Percentiles rank a stretch among this genome's conserved stretches.
phyloP scores from a whole-genome alignment of 2,113 vertebrate genomes.

The Mormoops blainvillei region DNA sequence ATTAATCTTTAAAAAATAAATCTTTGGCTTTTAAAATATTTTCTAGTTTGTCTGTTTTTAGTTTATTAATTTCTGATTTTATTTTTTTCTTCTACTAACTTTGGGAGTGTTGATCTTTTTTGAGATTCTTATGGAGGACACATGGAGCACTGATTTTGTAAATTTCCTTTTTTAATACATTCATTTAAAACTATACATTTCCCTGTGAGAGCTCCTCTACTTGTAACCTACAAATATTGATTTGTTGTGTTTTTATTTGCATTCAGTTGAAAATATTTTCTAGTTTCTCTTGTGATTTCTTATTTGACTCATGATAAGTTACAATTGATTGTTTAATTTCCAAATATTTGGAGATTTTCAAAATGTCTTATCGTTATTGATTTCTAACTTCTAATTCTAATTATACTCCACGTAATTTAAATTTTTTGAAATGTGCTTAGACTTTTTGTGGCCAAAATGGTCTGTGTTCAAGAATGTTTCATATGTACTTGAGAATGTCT shows the following conservation, averaged over 20 bases:
- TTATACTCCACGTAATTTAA: neutral
- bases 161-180: neutral
- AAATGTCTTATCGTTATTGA: neutral
- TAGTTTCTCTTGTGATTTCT: neutral
- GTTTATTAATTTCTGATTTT: neutral
- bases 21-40: neutral
- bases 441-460: neutral
- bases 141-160: neutral
- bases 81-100: neutral
- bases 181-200: neutral
- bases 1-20: neutral
- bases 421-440: neutral
- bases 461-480: neutral
- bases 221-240: neutral
- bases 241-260: neutral
- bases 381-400: neutral
- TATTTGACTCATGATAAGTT: neutral
- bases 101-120: neutral
- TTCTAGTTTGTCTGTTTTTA: neutral
- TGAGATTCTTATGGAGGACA: neutral
- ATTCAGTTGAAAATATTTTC: neutral
- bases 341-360: neutral
- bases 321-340: neutral
- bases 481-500: neutral
- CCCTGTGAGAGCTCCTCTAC: neutral